Evolutionary conservation across 1,140 invertebrate species (phyloP), one percentile per base, ranked within the genome.

Genomic region (Drosophila micromelanica): DNA sequence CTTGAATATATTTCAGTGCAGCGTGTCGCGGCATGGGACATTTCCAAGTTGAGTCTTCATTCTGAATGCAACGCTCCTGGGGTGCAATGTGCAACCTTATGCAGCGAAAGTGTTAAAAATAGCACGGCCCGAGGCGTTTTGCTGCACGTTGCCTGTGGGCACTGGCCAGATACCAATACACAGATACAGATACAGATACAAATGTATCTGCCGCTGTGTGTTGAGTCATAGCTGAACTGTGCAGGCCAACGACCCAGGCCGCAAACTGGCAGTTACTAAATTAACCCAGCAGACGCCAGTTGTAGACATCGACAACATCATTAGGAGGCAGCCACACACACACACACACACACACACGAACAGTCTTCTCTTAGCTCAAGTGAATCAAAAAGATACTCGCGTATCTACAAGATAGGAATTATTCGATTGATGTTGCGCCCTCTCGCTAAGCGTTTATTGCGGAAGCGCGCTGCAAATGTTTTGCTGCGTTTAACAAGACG

Each of bases 71-170:
- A 17, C 84, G 84, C 85, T 89, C 84, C 84, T 89, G 84, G 84
- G 84, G 84, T 82, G 75, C 64, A 74, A 49, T 40, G 64, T 55
- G 68, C 67, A 80, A 76, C 78, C 75, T 78, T 78, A 67, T 62
- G 75, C 74, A 35, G 63, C 64, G 77, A 79, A 89, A 89, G 78
- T 89, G 85, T 78, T 82, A 89, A 84, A 89, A 89, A 89, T 89
- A 89, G 84, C 54, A 37, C 67, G 45, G 81, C 40, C 76, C 64
- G 69, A 71, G 69, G 76, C 84, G 64, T 63, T 64, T 56, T 49
- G 38, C 5, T 35, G 38, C 61, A 46, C 5, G 30, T 60, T 56
- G 49, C 52, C 43, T 62, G 57, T 74, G 49, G 37, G 52, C 70
- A 73, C 55, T 62, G 59, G 54, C 68, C 45, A 65, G 56, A 65